Evolutionary conservation across 2,797 vertebrate species (phyloP).

Genomic region (Oreortyx pictus): DNA sequence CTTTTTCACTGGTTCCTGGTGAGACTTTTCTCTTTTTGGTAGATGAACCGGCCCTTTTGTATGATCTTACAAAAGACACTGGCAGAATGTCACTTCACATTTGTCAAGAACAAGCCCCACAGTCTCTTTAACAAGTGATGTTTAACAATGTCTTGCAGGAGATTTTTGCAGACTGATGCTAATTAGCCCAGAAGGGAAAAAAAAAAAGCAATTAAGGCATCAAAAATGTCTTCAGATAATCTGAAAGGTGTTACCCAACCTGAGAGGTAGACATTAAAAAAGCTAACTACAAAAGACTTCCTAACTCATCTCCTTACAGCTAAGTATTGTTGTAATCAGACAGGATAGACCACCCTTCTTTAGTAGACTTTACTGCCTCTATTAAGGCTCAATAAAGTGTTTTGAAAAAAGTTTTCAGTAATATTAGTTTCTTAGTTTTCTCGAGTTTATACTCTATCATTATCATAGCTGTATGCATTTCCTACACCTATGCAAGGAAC

Average conservation of each 20-base stretch:
- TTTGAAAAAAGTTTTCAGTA: conserved; percentile 13
- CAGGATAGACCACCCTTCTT: not conserved
- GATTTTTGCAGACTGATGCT: conserved; percentile 63
- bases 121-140: conserved; percentile 76
- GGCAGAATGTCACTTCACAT: conserved; percentile 77
- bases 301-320: conserved; percentile 14
- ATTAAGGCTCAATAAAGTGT: not conserved
- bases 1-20: conserved; percentile 67
- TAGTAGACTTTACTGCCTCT: not conserved
- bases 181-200: conserved; percentile 67
- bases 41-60: conserved; percentile 77
- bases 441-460: not conserved
- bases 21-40: conserved; percentile 65
- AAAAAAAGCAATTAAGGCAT: conserved; percentile 66
- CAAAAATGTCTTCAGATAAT: conserved; percentile 48
- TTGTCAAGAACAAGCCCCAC: conserved; percentile 76
- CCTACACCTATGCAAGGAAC: not conserved
- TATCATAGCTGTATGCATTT: not conserved
- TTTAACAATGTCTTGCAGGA: conserved; percentile 68
- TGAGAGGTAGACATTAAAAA: conserved; percentile 31
- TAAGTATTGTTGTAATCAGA: not conserved
- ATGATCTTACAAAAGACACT: conserved; percentile 77
- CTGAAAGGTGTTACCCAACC: conserved; percentile 47
- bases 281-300: not conserved
- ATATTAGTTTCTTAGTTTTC: not conserved